Evolutionary conservation across 2,797 vertebrate species (phyloP), one percentile per base, ranked within the genome.

Genomic region (Sphenopsis melanotis): DNA sequence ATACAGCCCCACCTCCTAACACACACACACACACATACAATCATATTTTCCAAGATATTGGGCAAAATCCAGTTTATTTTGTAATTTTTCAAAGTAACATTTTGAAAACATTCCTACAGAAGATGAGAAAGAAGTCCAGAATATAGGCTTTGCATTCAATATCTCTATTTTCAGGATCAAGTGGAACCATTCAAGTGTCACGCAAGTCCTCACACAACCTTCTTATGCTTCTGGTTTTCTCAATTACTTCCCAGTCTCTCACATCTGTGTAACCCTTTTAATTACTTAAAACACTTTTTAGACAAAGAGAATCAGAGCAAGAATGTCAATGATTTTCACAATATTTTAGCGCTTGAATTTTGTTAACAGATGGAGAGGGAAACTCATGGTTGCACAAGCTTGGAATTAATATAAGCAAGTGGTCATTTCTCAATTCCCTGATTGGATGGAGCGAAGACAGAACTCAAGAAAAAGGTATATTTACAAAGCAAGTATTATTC

Each of bases 391-490:
- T 97, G 47, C 55, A 69, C n/a, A 97, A 77, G 63, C 52, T 96
- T 93, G 89, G 87, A 74, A 94, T 97, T 32, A 93, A 85, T 64
- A 88, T 72, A 64, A 96, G 85, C 88, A 97, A 96, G 65, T 87
- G 90, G 64, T 91, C 93, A 53, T 93, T 96, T 94, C 91, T 97
- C 27, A 97, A 94, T 70, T 95, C 91, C 14, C 19, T 96, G 55
- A 89, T 41, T 30, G 61, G 82, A 53, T 79, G 70, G 77, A 95
- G 61, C 90, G 81, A 83, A 95, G 96, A 92, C 41, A 83, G 17
- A 94, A 34, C 59, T 29, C 19, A 88, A 80, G 61, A 82, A 77
- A 97, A 95, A 96, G 91, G 85, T 97, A 93, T 83, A 60, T 78
- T 72, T 87, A 34, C 37, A 68, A 44, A 44, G 42, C 22, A 53